Base-by-base conservation (phyloP, 2,797 vertebrate species). In the Odontamblyopus rebecca region DNA sequence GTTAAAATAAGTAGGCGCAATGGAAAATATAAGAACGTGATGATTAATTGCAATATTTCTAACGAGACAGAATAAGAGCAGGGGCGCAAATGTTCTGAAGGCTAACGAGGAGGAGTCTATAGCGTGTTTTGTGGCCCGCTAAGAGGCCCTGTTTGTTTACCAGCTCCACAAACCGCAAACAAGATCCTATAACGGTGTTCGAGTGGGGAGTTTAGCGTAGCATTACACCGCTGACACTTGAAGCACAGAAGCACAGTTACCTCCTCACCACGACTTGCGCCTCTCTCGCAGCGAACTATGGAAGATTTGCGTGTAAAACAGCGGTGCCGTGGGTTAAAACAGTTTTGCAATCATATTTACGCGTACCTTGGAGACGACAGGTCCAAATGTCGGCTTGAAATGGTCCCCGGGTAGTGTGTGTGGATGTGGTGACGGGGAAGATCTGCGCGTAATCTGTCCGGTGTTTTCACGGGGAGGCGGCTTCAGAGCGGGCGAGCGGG, bases 401-500 rank as follows among this genome's bases (percentile, higher is more conserved):
- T 9, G 8, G 64, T 23, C 1, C 44, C 41, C 35, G 57, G 51
- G 32, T 63, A 23, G 23, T 18, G 38, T 18, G 5, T 71, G n/a
- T 70, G 65, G 69, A 32, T 79, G 71, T 81, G 67, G 44, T 23
- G 19, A 54, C 18, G 18, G 19, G 15, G 54, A 54, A 19, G 61
- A 62, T 60, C 67, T 67, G 48, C 1, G 44, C 38, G 26, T 48
- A 8, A 61, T 70, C 50, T 12, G 68, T 80, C 57, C 66, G 26
- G 67, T 82, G 80, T 80, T 78, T 78, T 85, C 85, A 72, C 72
- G 63, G 78, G 67, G 2, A 81, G 75, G 73, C 71, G 82, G 82
- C 70, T 67, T 75, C 76, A 65, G 62, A 64, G 67, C 68, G 64
- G 68, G 68, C 69, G 67, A 63, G 61, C 56, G 67, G 86, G 81